phyloP scores from a whole-genome alignment of 64 coral and sea anemone species.

The Hydrozoanthus tunicans region DNA sequence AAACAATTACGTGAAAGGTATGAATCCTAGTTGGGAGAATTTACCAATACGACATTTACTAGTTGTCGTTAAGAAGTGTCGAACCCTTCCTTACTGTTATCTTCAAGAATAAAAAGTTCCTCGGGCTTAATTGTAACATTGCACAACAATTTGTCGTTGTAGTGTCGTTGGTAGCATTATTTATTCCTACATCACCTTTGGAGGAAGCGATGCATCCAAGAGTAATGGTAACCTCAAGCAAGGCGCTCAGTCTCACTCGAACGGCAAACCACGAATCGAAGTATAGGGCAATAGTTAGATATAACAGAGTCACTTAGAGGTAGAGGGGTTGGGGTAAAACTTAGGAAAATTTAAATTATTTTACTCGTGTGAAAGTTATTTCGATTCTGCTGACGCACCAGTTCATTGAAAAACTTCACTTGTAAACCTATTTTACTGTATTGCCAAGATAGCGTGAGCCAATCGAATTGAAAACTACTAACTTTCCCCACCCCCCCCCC shows the following conservation, averaged over 20 bases:
- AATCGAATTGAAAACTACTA: no score
- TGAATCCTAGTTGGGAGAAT: no score
- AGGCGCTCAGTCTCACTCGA: background rate
- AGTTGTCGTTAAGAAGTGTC: no score
- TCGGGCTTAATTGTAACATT: no score
- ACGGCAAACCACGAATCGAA: conserved; percentile 36
- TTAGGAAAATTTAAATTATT: background rate
- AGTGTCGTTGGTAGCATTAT: conserved; percentile 88
- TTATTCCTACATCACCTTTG: conserved; percentile 90
- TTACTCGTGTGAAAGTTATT: no score
- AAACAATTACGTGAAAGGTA: no score
- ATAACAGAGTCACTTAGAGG: background rate
- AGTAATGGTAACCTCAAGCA: conserved; percentile 19
- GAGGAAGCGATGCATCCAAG: conserved; percentile 57
- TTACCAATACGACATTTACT: no score
- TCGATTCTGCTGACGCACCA: no score
- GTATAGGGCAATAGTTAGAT: background rate
- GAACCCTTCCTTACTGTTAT: background rate
- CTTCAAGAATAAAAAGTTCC: background rate
- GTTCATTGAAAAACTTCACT: no score
- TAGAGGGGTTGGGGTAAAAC: background rate
- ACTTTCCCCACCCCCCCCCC: no score
- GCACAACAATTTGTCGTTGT: background rate
- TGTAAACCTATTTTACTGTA: no score
- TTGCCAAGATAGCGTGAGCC: no score